A percentile compares a stretch with the other conserved stretches of the same genome.
These are phyloP conservation scores for Dromius quadrimaculatus DNA, from an alignment of 2,888 invertebrate genomes.

Conservation along the genomic window DNA sequence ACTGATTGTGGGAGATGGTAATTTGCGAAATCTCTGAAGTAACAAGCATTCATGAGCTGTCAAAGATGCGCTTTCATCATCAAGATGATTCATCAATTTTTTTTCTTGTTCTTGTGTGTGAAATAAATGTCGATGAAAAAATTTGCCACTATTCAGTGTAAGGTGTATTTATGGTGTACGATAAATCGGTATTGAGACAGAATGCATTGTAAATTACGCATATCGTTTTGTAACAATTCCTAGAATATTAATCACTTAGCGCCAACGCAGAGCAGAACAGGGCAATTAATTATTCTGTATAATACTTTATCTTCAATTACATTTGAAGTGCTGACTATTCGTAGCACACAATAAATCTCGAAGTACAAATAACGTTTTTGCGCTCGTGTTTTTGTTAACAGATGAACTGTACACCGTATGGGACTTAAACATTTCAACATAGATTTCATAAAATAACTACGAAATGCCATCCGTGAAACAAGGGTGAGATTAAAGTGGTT, in stretches of 20 bases:
- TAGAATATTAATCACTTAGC: conserved; percentile 1
- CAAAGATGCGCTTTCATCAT: too few relatives aligned
- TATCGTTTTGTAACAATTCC: neutral
- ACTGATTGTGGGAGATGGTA: too few relatives aligned
- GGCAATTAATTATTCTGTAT: conserved; percentile 6
- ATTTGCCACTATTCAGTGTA: too few relatives aligned
- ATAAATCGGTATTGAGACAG: too few relatives aligned
- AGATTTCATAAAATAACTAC: conserved; percentile 11
- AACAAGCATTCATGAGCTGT: too few relatives aligned
- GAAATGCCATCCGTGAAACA: conserved; percentile 19
- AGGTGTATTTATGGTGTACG: too few relatives aligned
- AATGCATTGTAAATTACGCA: too few relatives aligned
- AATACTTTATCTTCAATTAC: conserved; percentile 24
- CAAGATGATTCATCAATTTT: too few relatives aligned
- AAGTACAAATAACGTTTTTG: neutral
- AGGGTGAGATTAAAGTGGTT: conserved; percentile 24
- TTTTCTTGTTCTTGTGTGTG: too few relatives aligned
- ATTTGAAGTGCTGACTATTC: conserved; percentile 14
- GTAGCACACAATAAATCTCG: conserved; percentile 2
- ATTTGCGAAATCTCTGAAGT: too few relatives aligned
- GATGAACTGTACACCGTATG: neutral
- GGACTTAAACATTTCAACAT: too few relatives aligned
- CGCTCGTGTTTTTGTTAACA: neutral
- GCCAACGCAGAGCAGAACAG: neutral
- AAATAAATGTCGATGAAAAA: too few relatives aligned